Evolutionary conservation across 2,113 vertebrate species (phyloP), one percentile per base, ranked within the genome.

Genomic region (Odobenus rosmarus): DNA sequence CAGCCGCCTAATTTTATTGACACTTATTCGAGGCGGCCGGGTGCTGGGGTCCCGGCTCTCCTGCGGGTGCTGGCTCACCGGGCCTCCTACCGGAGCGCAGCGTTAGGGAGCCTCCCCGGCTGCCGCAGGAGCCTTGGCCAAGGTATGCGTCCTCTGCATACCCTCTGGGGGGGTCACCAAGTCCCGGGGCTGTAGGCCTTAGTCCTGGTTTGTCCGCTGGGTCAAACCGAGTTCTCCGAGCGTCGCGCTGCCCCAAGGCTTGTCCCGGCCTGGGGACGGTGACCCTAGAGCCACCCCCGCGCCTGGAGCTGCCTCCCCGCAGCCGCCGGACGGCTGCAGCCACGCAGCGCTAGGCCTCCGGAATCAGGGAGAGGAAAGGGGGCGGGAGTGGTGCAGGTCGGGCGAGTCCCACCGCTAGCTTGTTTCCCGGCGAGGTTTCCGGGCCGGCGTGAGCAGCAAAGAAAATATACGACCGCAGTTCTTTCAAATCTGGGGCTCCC

Each of bases 401-500:
- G 61, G 72, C 55, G n/a, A 90, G 36, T 5, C 15, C 59, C 18
- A 24, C 42, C 76, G 57, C 94, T 46, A 24, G 76, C 80, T 31
- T 24, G 64, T 33, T 85, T 91, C 88, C 77, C 88, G 49, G 36
- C 9, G 23, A 80, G 79, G 55, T 83, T 62, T 13, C 94, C 31
- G 19, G 61, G 79, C 28, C 49, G n/a, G 3, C 19, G 11, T 31
- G 80, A 59, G 13, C 81, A n/a, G 94, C 39, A 64, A 61, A 28
- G 72, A 72, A 42, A 80, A 95, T 5, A 24, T 1, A 95, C 4
- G 51, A 72, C 74, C 89, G 95, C 85, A 46, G 88, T 79, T 69
- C 64, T 64, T 89, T 79, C 90, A 23, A 36, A 57, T 39, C 84
- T 59, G 90, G 24, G 4, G 42, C 88, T 97, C 93, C 94, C 3